These are phyloP conservation scores for Lasioglossum malachurum DNA, from an alignment of 2,888 invertebrate species.

Conservation along the genomic window DNA sequence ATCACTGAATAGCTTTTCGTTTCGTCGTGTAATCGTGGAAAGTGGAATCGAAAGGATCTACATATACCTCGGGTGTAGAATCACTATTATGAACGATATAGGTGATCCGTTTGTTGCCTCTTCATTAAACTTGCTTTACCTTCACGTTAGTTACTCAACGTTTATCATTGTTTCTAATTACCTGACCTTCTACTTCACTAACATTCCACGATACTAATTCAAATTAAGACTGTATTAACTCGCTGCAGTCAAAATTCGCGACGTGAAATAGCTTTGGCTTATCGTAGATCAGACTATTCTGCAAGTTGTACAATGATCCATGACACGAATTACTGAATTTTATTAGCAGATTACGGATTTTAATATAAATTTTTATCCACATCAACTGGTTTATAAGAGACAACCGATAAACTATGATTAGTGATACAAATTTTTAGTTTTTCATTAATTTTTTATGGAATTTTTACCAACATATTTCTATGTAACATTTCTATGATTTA, in stretches of 20 bases:
- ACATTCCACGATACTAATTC: not conserved
- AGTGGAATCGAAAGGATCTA: slow-evolving; percentile 57
- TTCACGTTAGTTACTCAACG: not conserved
- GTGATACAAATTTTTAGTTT: no score
- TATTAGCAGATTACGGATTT: not conserved
- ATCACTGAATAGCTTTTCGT: slow-evolving; percentile 60
- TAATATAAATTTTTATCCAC: not conserved
- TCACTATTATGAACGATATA: slow-evolving; percentile 33
- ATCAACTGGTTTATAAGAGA: no score
- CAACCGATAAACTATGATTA: no score
- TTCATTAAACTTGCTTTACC: slow-evolving; percentile 26
- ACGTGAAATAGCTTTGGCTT: not conserved
- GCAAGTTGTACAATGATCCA: not conserved
- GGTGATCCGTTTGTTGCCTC: slow-evolving; percentile 7
- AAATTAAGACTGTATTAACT: not conserved
- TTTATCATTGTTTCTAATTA: slow-evolving; percentile 10
- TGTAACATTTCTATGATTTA: no score
- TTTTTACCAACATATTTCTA: no score
- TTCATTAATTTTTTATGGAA: no score
- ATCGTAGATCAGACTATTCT: not conserved
- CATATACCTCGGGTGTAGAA: slow-evolving; percentile 47
- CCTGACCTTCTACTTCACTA: not conserved
- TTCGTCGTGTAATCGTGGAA: slow-evolving; percentile 54
- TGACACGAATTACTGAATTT: not conserved
- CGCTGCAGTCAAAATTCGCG: not conserved